These are phyloP conservation scores for Ochotona princeps DNA, from an alignment of 2,113 vertebrate genomes.

Conservation along the genomic window DNA sequence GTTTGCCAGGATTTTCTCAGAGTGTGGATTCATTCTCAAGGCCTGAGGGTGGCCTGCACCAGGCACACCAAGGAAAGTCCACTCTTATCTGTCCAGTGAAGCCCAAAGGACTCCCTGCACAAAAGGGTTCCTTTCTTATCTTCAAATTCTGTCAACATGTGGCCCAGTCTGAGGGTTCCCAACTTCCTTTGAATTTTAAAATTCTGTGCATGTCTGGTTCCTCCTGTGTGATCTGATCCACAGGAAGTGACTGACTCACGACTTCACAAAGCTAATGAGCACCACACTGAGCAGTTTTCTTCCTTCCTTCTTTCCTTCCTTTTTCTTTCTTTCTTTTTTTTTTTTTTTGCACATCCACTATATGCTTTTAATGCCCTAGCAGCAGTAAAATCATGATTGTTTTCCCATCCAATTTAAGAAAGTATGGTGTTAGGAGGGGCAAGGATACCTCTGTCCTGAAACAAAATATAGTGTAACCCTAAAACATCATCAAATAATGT, in stretches of 20 bases:
- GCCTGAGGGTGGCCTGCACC: background rate
- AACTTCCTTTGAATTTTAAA: slow-evolving; percentile 55
- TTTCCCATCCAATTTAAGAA: slow-evolving; percentile 24
- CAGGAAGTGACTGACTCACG: slow-evolving; percentile 56
- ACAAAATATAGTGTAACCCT: slow-evolving; percentile 31
- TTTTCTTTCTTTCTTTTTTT: background rate
- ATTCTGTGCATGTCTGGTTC: slow-evolving; percentile 4
- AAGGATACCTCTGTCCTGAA: slow-evolving; percentile 1
- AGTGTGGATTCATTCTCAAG: background rate
- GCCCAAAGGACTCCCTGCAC: slow-evolving; percentile 21
- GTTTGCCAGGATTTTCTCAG: slow-evolving; percentile 6
- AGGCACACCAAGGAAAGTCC: slow-evolving; percentile 22
- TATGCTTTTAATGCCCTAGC: slow-evolving; percentile 62
- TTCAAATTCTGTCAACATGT: slow-evolving; percentile 54
- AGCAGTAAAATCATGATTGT: slow-evolving; percentile 38
- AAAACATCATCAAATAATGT: slow-evolving; percentile 24
- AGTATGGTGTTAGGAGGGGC: background rate
- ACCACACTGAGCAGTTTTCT: slow-evolving; percentile 34
- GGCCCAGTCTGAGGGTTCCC: background rate
- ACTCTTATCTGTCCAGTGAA: slow-evolving; percentile 34
- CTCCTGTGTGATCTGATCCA: slow-evolving; percentile 44
- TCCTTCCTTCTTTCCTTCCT: no score
- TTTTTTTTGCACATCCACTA: slow-evolving; percentile 64
- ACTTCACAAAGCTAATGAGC: slow-evolving; percentile 63
- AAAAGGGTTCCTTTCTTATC: slow-evolving; percentile 40